Conservation (phyloP, 2,888 invertebrate genomes). For the Coleophora deauratella region DNA sequence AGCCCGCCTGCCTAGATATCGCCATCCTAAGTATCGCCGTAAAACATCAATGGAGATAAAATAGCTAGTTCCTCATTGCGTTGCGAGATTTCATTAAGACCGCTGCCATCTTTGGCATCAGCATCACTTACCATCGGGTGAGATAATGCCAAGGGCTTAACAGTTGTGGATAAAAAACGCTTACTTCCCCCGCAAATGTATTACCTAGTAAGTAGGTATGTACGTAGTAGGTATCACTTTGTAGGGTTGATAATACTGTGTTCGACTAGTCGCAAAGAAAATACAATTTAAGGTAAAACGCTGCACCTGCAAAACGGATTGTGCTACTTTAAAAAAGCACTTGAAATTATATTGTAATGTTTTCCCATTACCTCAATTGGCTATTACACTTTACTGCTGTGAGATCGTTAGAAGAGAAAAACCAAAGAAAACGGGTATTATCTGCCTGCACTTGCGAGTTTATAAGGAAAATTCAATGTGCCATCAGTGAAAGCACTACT, state of each 20-base stretch:
- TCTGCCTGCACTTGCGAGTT: conserved; percentile 6
- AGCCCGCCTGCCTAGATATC: too few species aligned
- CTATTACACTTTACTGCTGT: conserved; percentile 46
- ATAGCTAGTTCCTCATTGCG: too few species aligned
- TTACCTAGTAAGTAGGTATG: too few species aligned
- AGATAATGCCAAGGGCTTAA: too few species aligned
- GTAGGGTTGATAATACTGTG: conserved; percentile 27
- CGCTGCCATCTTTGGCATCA: too few species aligned
- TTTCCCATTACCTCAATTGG: conserved; percentile 44
- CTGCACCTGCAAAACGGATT: conserved; percentile 19
- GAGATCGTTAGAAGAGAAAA: conserved; percentile 32
- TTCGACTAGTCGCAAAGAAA: conserved; percentile 18
- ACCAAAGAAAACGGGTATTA: conserved; percentile 33
- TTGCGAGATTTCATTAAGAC: too few species aligned
- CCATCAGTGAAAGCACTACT: conserved; percentile 26
- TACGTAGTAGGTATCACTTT: too few species aligned
- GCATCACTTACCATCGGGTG: too few species aligned
- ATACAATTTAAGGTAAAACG: not conserved
- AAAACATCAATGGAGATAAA: too few species aligned
- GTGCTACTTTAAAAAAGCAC: conserved; percentile 37
- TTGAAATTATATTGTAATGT: conserved; percentile 47
- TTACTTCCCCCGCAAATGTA: too few species aligned
- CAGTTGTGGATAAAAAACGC: too few species aligned
- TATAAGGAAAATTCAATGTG: not conserved
- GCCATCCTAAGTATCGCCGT: too few species aligned